Base-by-base conservation (phyloP, 2,888 invertebrate species). In the Amitus sp. region DNA sequence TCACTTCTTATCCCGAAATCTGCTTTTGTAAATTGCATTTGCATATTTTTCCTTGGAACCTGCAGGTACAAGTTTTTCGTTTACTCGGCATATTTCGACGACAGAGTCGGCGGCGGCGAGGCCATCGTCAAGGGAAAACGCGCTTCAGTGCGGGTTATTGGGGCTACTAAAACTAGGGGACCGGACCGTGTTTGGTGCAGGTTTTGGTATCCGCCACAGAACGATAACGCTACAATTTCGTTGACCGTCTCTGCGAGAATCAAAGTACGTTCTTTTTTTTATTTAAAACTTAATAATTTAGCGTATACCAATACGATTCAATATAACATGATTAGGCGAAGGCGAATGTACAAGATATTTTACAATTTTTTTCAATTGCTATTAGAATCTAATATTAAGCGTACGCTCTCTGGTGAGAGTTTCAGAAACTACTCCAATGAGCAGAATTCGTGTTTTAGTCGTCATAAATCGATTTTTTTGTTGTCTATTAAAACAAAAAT, bases 1-100 rank as follows among this genome's bases (percentile, higher is more conserved):
- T 17, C 34, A 47, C 45, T 4, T 17, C 15, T 3, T 15, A 15
- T 42, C 15, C 10, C 17, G 15, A 42, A 42, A 42, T 13, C 20
- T 43, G n/a, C 18, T 43, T 43, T 43, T 19, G n/a, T n/a, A n/a
- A n/a, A n/a, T n/a, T n/a, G n/a, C n/a, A n/a, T n/a, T n/a, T n/a
- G n/a, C n/a, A n/a, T n/a, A n/a, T n/a, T n/a, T n/a, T 27, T 23
- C 13, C 3, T 45, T 12, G 23, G 37, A 20, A 37, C n/a, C n/a
- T n/a, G 15, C 84, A 91, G 93, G 80, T 93, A 89, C 82, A 93
- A 93, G 82, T 96, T 96, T 84, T 94, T 90, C 84, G 94, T 96
- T 48, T 96, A 94, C 79, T 95, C 95, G 7, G 95, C 96, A 47
- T 96, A 91, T 79, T 92, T 90, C 77, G 95, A 96, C 83, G 86